A percentile compares a stretch with the other conserved stretches of the same genome.
phyloP scores from a whole-genome alignment of 2,113 vertebrate genomes.

The Ramphastos sulfuratus region DNA sequence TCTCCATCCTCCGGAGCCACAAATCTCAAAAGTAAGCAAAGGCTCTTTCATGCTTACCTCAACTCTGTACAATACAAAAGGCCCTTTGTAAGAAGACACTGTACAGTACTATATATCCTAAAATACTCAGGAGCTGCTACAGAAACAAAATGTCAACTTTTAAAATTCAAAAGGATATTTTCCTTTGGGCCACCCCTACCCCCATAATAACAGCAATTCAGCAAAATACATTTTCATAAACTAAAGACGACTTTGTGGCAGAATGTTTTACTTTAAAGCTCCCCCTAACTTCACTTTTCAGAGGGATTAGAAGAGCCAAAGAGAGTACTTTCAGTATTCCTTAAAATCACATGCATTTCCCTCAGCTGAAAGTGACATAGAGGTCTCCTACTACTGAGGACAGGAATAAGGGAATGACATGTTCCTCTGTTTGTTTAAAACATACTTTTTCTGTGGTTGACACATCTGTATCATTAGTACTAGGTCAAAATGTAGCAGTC shows the following conservation, averaged over 20 bases:
- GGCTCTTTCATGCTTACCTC: background rate
- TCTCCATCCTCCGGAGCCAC: background rate
- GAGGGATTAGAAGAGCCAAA: background rate
- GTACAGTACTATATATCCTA: background rate
- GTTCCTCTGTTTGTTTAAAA: background rate
- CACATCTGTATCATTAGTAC: slow-evolving; percentile 18
- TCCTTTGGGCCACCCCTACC: background rate
- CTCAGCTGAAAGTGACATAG: background rate
- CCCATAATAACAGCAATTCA: background rate
- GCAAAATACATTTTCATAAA: slow-evolving; percentile 24
- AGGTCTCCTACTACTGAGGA: background rate
- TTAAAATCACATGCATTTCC: slow-evolving; percentile 32
- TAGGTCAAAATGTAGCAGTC: background rate
- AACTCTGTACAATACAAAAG: background rate
- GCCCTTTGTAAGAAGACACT: background rate
- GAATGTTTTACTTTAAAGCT: background rate
- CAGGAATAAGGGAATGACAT: background rate
- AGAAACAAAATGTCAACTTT: background rate
- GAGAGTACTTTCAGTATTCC: background rate
- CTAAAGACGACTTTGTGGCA: background rate
- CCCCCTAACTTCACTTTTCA: background rate
- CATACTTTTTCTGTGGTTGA: background rate
- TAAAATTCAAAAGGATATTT: slow-evolving; percentile 1
- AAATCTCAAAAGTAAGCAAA: background rate
- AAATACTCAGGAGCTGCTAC: background rate